Evolutionary conservation across 2,113 vertebrate species (phyloP).

Genomic region (Erpornis zantholeuca): DNA sequence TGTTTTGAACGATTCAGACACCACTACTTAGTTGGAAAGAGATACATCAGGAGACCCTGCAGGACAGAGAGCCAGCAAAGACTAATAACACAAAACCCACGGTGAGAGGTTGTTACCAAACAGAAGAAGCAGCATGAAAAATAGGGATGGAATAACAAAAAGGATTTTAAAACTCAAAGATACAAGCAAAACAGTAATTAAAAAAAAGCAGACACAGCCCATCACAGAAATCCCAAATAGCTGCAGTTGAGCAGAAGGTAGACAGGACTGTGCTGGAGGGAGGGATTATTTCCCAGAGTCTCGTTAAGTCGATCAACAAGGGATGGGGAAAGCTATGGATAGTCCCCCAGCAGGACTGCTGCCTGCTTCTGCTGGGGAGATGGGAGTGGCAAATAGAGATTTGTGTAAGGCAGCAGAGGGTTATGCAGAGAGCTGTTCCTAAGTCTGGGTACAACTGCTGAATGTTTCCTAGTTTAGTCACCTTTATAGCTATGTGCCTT

Average conservation of each 20-base stretch:
- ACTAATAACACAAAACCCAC: not conserved
- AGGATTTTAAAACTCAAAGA: not conserved
- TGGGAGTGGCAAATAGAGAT: not conserved
- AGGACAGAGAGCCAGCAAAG: not conserved
- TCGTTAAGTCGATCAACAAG: not conserved
- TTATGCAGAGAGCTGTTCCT: not conserved
- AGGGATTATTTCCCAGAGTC: not conserved
- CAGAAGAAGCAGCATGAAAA: not conserved
- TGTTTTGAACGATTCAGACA: not conserved
- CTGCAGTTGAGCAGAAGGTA: not conserved
- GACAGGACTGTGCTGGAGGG: not conserved
- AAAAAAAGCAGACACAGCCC: not conserved
- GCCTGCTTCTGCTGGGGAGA: not conserved
- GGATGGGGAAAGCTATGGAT: not conserved
- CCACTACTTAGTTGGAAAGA: not conserved
- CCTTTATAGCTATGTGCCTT: not conserved
- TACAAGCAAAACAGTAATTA: not conserved
- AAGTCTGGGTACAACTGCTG: not conserved
- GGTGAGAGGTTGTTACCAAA: not conserved
- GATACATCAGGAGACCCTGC: not conserved
- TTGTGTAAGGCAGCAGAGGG: not conserved
- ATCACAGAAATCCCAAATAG: not conserved
- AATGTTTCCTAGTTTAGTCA: not conserved
- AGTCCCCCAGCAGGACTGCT: accelerated
- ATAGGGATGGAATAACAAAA: not conserved